These are phyloP conservation scores for Epinotia brunnichana DNA, from an alignment of 2,888 invertebrate species.

Conservation along the genomic window DNA sequence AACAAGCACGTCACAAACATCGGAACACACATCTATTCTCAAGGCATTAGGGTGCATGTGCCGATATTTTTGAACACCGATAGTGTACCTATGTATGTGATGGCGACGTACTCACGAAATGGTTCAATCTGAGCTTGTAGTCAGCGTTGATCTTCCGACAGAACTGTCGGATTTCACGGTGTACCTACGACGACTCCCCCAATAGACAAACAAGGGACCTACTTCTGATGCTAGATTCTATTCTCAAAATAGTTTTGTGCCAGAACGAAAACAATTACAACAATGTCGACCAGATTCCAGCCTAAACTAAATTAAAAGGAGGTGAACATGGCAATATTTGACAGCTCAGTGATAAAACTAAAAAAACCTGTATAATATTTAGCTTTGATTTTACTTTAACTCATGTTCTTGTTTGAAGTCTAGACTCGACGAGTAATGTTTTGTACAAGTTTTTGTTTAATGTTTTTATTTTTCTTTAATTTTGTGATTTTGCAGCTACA, in stretches of 20 bases:
- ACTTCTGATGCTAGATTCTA: too few species aligned
- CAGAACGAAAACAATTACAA: neutral
- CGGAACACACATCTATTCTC: too few species aligned
- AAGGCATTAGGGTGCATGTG: too few species aligned
- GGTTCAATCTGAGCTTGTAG: too few species aligned
- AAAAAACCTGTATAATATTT: neutral
- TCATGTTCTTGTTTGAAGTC: slow-evolving; percentile 24
- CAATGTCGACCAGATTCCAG: neutral
- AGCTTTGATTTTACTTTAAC: slow-evolving; percentile 9
- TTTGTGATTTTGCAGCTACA: neutral
- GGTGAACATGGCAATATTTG: neutral
- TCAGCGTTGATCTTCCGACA: too few species aligned
- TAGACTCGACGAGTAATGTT: neutral
- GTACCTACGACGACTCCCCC: too few species aligned
- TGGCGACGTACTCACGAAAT: too few species aligned
- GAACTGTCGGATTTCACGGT: too few species aligned
- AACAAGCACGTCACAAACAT: too few species aligned
- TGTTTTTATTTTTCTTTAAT: neutral
- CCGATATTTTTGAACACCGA: too few species aligned
- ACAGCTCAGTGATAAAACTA: neutral
- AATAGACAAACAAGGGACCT: too few species aligned
- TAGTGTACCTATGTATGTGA: too few species aligned
- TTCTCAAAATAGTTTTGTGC: neutral
- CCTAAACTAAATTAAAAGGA: neutral
- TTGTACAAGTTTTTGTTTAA: slow-evolving; percentile 14